Evolutionary conservation across 2,888 invertebrate species (phyloP).

Genomic region (Sclerodermus sp.): DNA sequence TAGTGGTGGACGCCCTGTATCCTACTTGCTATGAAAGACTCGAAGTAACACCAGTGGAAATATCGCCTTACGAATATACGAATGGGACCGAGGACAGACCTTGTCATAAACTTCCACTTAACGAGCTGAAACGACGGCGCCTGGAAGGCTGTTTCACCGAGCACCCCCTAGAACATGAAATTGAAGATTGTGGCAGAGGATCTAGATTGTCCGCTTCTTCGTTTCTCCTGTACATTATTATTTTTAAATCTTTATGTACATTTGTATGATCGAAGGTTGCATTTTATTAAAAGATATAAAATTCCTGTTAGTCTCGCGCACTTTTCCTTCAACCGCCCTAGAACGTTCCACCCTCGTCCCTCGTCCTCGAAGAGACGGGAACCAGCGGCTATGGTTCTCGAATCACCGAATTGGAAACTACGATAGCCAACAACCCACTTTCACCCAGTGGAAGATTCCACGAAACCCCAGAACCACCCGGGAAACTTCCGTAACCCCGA

Average conservation of each 20-base stretch:
- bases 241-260: slow-evolving; percentile 21
- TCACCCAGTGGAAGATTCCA: no score
- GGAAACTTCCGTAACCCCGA: no score
- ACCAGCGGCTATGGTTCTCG: no score
- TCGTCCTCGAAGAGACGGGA: no score
- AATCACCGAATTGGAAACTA: no score
- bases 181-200: slow-evolving; percentile 56
- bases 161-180: slow-evolving; percentile 65
- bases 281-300: background rate
- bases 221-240: slow-evolving; percentile 22
- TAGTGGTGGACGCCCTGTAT: slow-evolving; percentile 68
- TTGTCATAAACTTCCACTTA: slow-evolving; percentile 76
- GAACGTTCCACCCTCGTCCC: no score
- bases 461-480: no score
- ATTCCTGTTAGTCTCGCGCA: background rate
- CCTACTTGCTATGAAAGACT: slow-evolving; percentile 59
- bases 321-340: no score
- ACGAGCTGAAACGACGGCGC: slow-evolving; percentile 67
- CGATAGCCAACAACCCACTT: no score
- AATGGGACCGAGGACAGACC: slow-evolving; percentile 61
- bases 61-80: slow-evolving; percentile 55
- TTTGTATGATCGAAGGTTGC: slow-evolving; percentile 13
- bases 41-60: slow-evolving; percentile 60
- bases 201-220: slow-evolving; percentile 39
- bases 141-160: slow-evolving; percentile 77